Evolutionary conservation across 2,797 vertebrate genomes (phyloP), one percentile per base, ranked within the genome.

Genomic region (Karalla daura): DNA sequence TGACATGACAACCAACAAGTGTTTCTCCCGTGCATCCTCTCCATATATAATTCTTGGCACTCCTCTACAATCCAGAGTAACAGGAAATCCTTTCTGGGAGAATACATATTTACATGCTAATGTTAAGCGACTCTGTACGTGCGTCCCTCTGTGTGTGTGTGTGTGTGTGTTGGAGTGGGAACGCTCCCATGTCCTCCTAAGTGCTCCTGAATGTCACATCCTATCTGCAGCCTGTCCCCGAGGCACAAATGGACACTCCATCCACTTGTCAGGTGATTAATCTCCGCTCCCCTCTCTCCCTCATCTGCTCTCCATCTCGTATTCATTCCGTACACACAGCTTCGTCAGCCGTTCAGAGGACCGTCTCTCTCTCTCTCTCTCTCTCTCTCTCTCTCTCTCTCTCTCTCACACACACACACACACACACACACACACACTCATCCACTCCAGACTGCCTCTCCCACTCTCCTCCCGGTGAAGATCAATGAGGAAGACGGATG

Each of bases 251-350:
- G 88, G 90, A 88, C 89, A 87, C 90, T 91, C 86, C 86, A 85
- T 90, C 88, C 87, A 89, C 88, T 89, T 91, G 89, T 89, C 89
- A 91, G 88, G 85, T 86, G 89, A 91, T 91, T 90, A 85, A 90
- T 91, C 81, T 86, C 67, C 27, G 36, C 85, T 84, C 56, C 64
- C 45, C 63, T 54, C 78, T 63, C 70, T 64, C 58, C 52, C 69
- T 84, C 65, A 67, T 83, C 83, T 86, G 67, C 72, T 75, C 81
- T 84, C 74, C 70, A 70, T 87, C 77, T 77, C 41, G 39, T 52
- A 84, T 87, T 81, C 80, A 71, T 63, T 81, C 61, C 49, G 52
- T 41, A 65, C 81, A 73, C 68, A 62, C 75, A 50, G 72, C 66
- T 60, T 74, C 17, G 41, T 79, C 72, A 69, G 69, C 80, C 83